These are phyloP conservation scores for Dryobates pubescens DNA, from an alignment of 2,797 vertebrate genomes.

Conservation along the genomic window DNA sequence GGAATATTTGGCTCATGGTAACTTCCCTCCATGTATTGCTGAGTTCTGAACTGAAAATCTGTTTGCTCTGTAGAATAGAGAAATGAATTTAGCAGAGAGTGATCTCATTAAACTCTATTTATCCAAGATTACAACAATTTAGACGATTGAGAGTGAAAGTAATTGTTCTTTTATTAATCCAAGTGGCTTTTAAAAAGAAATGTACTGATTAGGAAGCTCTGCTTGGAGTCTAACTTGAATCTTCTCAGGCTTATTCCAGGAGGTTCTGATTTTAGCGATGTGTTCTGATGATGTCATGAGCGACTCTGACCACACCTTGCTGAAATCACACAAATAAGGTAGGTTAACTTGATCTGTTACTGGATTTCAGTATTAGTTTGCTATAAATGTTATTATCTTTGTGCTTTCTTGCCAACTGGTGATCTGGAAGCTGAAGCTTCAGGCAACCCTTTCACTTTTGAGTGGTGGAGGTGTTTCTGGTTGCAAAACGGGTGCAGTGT, in stretches of 20 bases:
- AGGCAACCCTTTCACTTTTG: not conserved
- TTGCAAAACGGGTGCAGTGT: not conserved
- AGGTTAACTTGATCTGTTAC: not conserved
- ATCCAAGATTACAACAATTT: conserved; percentile 67
- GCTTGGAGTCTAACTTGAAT: conserved; percentile 12
- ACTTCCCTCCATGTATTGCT: not conserved
- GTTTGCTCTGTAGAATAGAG: conserved; percentile 29
- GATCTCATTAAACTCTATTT: conserved; percentile 73
- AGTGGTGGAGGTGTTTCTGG: not conserved
- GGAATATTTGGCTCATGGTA: not conserved
- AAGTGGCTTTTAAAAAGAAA: conserved; percentile 60
- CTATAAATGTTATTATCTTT: not conserved
- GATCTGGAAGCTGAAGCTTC: not conserved
- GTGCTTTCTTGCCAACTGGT: not conserved
- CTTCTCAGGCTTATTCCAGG: not conserved
- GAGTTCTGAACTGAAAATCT: conserved; percentile 30
- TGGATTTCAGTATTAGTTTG: not conserved
- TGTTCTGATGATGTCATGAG: not conserved
- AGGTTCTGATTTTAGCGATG: not conserved
- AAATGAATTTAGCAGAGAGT: conserved; percentile 70
- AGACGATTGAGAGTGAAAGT: conserved; percentile 56
- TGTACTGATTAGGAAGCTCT: conserved; percentile 39
- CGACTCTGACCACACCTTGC: not conserved
- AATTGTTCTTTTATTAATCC: conserved; percentile 71
- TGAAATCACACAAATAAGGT: too few relatives aligned